Evolutionary conservation across 2,888 invertebrate species (phyloP), one percentile per base, ranked within the genome.

Genomic region (Ennomos quercinarius): DNA sequence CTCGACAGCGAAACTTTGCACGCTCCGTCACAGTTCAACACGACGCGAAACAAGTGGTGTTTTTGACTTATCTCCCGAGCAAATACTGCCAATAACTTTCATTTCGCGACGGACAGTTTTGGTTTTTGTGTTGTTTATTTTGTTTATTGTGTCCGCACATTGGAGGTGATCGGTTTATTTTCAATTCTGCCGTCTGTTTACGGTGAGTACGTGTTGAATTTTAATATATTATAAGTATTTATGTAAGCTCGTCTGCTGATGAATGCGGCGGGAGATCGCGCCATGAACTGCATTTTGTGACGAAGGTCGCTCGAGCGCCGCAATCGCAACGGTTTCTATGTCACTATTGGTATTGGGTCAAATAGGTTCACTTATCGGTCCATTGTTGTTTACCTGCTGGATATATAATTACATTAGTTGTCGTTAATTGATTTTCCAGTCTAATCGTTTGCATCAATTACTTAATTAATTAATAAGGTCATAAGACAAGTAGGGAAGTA

Each of bases 121-220:
- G 80, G 74, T 83, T 81, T 27, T 85, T 87, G 88, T 89, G 88
- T 84, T 89, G 89, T 89, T 89, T 87, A 81, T 79, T 74, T 80
- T 77, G 64, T 73, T 77, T 80, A 83, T 77, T 82, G 91, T 91
- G 90, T 81, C 81, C 76, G 74, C 84, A 84, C 80, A 80, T 89
- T 87, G 89, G 89, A 88, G 84, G 87, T 86, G 84, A 82, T 83
- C 81, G 73, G 84, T 85, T 86, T 86, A 84, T 86, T 87, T 86
- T 81, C 83, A 78, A 81, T 81, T 81, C 89, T 76, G 80, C 80
- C 82, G 83, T 79, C 83, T 84, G 85, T 87, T 87, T 86, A 84
- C 87, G 87, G 91, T 92, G 72, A 91, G 91, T 91, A 84, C 84
- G 74, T 73, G 77, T 84, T 86, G 80, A 78, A 82, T 86, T 86